These are phyloP conservation scores for Lophius americanus DNA, from an alignment of 2,797 vertebrate species.

Conservation along the genomic window DNA sequence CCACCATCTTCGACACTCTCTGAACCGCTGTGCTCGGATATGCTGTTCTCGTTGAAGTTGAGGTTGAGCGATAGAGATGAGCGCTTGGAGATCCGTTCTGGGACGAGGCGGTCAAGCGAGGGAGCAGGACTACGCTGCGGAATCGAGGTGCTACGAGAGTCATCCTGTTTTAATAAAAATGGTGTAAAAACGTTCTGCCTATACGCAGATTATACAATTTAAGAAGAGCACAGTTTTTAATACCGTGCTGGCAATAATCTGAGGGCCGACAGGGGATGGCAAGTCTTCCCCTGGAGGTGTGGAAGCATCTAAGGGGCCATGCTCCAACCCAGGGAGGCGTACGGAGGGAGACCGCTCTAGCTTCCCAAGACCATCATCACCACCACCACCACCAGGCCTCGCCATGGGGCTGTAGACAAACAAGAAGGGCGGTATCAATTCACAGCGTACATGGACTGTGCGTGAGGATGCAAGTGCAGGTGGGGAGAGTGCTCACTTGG, in stretches of 20 bases:
- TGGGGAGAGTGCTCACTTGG: slow-evolving; percentile 76
- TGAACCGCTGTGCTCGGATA: slow-evolving; percentile 86
- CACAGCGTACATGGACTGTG: neutral
- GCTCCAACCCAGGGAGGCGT: slow-evolving; percentile 68
- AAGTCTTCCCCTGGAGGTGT: slow-evolving; percentile 73
- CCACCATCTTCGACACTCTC: slow-evolving; percentile 90
- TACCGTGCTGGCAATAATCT: slow-evolving; percentile 65
- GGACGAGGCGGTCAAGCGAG: slow-evolving; percentile 71
- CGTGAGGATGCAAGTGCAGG: neutral
- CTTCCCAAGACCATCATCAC: slow-evolving; percentile 63
- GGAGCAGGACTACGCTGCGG: slow-evolving; percentile 74
- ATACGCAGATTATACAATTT: neutral
- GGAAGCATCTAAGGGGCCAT: slow-evolving; percentile 65
- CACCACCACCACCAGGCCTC: slow-evolving; percentile 65
- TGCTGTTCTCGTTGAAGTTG: slow-evolving; percentile 88
- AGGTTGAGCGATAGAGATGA: slow-evolving; percentile 84
- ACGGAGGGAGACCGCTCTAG: slow-evolving; percentile 67
- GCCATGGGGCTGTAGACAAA: slow-evolving; percentile 61
- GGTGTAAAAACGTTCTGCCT: neutral
- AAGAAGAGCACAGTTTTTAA: neutral
- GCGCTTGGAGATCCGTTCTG: slow-evolving; percentile 74
- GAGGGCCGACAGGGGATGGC: slow-evolving; percentile 53
- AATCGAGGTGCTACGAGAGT: slow-evolving; percentile 68
- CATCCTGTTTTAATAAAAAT: slow-evolving; percentile 73
- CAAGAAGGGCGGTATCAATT: slow-evolving; percentile 10